Evolutionary conservation across 1,140 invertebrate genomes (phyloP), one percentile per base, ranked within the genome.

Genomic region (Drosophila parabipectinata): DNA sequence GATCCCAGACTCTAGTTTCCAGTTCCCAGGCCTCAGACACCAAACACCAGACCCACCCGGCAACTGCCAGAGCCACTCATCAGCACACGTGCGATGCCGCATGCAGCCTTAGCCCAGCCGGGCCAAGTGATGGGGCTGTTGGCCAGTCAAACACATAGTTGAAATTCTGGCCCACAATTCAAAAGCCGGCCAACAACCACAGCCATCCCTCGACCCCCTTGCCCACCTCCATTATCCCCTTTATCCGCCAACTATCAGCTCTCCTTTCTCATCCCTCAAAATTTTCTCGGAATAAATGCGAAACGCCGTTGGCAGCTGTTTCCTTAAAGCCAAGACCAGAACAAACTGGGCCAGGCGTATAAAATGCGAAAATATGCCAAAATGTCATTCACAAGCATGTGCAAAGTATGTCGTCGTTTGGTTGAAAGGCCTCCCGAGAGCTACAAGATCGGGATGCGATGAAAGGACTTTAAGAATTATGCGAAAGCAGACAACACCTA

Each of bases 321-420:
- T 59, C 66, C 67, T 72, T 77, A 67, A 77, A 77, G 73, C 68
- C 28, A 56, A 62, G 66, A 72, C 60, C 59, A 34, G 28, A 52
- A 37, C 50, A 26, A 54, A 61, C 44, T 41, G 8, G 51, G 15
- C 41, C 1, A 48, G 45, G 45, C 71, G 56, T 62, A 32, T 64
- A 52, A 75, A 67, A 68, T 66, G 39, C 51, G 57, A 74, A 77
- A 79, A 83, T 83, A 83, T 83, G 71, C 79, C 71, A 79, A 74
- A 56, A 67, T 72, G 79, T 75, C 72, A 67, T 57, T 81, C 57
- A 72, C 57, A 66, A 72, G 48, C 55, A 69, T 71, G 72, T 72
- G 66, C 18, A 62, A 76, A 76, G 61, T 76, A 63, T 76, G 59
- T 44, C 54, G 64, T 63, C 47, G 30, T 30, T 10, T 41, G 34